Percentiles rank a stretch among this genome's conserved stretches.
Evolutionary conservation across 2,113 vertebrate genomes (phyloP).

Genomic region (Strix uralensis): DNA sequence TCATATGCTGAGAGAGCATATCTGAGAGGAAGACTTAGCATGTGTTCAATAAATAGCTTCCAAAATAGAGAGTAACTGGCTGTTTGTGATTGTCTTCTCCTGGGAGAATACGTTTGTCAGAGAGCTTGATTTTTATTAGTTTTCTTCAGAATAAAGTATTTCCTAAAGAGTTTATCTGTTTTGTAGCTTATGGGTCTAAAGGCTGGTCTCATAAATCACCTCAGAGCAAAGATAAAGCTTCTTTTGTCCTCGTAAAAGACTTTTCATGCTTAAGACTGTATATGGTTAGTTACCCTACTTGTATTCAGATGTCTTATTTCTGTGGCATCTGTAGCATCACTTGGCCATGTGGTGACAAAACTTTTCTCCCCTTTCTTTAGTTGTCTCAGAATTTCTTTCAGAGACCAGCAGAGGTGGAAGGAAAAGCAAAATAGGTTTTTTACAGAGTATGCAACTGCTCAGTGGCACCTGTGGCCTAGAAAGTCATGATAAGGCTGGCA

Average conservation of each 20-base stretch:
- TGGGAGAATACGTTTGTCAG: fast-evolving
- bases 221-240: not conserved
- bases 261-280: not conserved
- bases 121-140: not conserved
- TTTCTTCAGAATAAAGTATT: not conserved
- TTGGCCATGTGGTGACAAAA: not conserved
- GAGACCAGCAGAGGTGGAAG: not conserved
- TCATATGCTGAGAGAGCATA: not conserved
- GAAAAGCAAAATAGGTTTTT: not conserved
- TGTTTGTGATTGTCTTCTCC: not conserved
- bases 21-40: not conserved
- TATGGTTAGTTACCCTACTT: not conserved
- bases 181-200: not conserved
- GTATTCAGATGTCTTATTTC: not conserved
- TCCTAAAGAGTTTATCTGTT: not conserved
- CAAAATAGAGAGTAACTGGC: not conserved
- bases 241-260: not conserved
- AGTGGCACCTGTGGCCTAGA: not conserved
- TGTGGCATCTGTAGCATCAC: not conserved
- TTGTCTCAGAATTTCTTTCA: not conserved
- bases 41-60: not conserved
- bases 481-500: not conserved
- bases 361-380: not conserved
- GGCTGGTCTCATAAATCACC: not conserved
- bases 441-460: no score